Evolutionary conservation across 2,888 invertebrate species (phyloP).

Genomic region (Aethes cnicana): DNA sequence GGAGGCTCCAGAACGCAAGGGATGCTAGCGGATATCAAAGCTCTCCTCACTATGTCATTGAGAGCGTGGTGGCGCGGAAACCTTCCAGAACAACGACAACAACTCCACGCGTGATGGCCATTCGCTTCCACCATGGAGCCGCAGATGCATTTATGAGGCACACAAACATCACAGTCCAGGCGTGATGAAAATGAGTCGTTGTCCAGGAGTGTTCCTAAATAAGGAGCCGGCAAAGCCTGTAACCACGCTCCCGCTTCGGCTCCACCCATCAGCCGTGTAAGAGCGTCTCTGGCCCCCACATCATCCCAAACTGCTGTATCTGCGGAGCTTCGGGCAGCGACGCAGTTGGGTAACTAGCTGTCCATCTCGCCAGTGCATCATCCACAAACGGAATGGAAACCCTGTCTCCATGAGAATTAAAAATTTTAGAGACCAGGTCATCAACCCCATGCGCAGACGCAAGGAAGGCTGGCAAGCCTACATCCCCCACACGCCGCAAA

Average conservation of each 20-base stretch:
- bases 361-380: background rate
- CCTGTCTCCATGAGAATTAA: background rate
- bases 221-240: background rate
- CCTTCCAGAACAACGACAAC: background rate
- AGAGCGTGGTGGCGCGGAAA: too few relatives aligned
- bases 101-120: constrained; percentile 11
- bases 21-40: too few relatives aligned
- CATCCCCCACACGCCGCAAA: background rate
- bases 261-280: too few relatives aligned
- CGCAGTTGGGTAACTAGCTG: background rate
- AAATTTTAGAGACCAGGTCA: background rate
- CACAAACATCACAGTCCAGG: constrained; percentile 1
- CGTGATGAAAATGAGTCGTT: background rate
- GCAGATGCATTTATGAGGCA: background rate
- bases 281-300: too few relatives aligned
- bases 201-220: background rate
- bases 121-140: constrained; percentile 4
- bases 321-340: background rate
- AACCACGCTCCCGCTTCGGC: background rate
- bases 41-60: too few relatives aligned
- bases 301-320: background rate
- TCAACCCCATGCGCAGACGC: background rate
- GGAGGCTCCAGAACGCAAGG: too few relatives aligned
- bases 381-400: background rate
- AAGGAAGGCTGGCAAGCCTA: background rate